Conservation (phyloP, 2,113 vertebrate genomes). For the Manacus vitellinus region DNA sequence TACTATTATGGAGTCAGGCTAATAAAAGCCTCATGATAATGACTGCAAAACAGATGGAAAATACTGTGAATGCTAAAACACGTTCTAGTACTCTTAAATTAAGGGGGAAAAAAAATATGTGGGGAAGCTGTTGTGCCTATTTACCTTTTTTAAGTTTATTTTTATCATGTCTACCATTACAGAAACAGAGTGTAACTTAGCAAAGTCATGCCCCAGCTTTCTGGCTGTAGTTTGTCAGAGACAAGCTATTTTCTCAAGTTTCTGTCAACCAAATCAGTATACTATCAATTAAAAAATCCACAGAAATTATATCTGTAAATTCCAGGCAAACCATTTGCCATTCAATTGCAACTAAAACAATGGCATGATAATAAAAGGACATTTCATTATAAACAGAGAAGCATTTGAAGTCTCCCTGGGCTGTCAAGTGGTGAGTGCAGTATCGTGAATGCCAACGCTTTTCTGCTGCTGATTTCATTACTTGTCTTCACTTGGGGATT, state of each 20-base stretch:
- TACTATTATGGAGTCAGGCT: neutral
- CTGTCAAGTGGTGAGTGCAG: neutral
- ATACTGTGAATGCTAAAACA: neutral
- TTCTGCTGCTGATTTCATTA: conserved; percentile 6
- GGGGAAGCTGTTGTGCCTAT: neutral
- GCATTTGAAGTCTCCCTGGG: neutral
- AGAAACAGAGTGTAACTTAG: neutral
- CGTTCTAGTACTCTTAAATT: neutral
- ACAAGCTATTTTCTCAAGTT: neutral
- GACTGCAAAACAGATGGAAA: neutral
- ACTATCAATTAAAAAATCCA: neutral
- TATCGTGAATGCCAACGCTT: neutral
- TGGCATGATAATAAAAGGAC: neutral
- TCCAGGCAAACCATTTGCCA: neutral
- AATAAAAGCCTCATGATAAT: neutral
- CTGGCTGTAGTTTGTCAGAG: neutral
- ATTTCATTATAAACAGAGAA: conserved; percentile 19
- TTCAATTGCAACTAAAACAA: conserved; percentile 3
- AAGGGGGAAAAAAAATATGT: fast-evolving
- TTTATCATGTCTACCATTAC: neutral
- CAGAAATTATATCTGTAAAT: neutral
- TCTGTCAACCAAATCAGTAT: neutral
- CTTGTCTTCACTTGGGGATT: neutral
- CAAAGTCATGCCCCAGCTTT: neutral
- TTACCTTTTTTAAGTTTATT: neutral